Percentiles rank a stretch among this genome's conserved stretches.
phyloP scores from a whole-genome alignment of 2,113 vertebrate genomes.

The Tauraco erythrolophus region DNA sequence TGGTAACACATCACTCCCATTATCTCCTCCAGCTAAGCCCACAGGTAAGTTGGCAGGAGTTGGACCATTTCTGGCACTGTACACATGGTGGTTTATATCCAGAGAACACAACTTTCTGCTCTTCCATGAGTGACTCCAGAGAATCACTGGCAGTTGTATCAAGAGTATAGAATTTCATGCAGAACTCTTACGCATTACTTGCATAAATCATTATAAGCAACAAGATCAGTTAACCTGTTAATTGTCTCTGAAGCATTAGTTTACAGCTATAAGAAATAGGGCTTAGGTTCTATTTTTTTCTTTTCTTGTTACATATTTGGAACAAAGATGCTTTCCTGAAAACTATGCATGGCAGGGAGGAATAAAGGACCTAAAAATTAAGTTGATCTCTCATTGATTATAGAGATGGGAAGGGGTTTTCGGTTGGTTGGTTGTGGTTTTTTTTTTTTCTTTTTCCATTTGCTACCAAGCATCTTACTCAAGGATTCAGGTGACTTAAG shows the following conservation, averaged over 20 bases:
- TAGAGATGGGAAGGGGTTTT: not conserved
- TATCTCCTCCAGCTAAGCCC: not conserved
- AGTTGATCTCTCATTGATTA: not conserved
- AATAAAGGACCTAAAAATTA: not conserved
- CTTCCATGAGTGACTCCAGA: not conserved
- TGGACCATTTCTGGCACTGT: not conserved
- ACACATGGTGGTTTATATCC: fast-evolving
- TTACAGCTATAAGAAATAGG: not conserved
- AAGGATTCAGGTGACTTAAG: not conserved
- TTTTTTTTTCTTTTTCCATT: not conserved
- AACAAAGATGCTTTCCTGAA: not conserved
- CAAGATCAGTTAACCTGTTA: not conserved
- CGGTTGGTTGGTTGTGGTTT: not conserved
- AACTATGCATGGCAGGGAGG: not conserved
- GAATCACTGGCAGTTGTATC: not conserved
- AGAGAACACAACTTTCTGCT: not conserved
- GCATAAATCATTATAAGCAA: not conserved
- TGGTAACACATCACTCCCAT: fast-evolving
- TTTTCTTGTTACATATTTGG: not conserved
- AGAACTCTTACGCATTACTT: not conserved
- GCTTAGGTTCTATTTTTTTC: not conserved
- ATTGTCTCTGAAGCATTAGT: not conserved
- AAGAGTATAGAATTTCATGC: not conserved
- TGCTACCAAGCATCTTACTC: not conserved
- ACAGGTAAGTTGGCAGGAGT: not conserved